These are phyloP conservation scores for Piprites chloris DNA, from an alignment of 2,113 vertebrate species.

Conservation along the genomic window DNA sequence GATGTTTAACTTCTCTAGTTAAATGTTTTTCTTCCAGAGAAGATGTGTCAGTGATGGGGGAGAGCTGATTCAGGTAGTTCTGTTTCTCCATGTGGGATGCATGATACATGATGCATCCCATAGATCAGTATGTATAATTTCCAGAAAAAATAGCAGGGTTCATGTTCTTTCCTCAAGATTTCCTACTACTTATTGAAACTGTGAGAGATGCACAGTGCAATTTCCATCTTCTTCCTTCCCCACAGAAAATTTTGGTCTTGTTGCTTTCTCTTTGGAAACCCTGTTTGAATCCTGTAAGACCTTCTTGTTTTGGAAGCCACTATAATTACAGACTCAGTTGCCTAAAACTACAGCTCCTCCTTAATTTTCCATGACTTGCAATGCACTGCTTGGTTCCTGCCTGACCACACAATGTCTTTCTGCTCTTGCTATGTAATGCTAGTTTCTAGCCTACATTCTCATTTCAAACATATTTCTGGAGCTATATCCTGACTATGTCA, in stretches of 20 bases:
- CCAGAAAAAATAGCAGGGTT: neutral
- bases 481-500: neutral
- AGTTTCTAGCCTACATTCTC: neutral
- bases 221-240: neutral
- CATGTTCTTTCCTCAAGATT: neutral
- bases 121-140: neutral
- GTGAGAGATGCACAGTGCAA: neutral
- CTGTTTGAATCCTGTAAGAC: neutral
- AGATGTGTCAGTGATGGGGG: neutral
- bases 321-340: neutral
- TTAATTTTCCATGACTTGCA: neutral
- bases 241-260: neutral
- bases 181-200: neutral
- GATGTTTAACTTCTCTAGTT: neutral
- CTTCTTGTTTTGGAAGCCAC: neutral
- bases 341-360: neutral
- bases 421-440: neutral
- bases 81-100: neutral
- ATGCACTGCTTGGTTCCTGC: neutral
- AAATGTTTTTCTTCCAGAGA: neutral
- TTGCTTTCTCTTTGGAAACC: neutral
- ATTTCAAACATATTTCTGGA: constrained; percentile 25
- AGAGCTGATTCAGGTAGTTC: neutral
- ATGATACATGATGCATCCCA: neutral
- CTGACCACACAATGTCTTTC: neutral